phyloP scores from a whole-genome alignment of 2,888 invertebrate species.

The Xanthia icteritia region DNA sequence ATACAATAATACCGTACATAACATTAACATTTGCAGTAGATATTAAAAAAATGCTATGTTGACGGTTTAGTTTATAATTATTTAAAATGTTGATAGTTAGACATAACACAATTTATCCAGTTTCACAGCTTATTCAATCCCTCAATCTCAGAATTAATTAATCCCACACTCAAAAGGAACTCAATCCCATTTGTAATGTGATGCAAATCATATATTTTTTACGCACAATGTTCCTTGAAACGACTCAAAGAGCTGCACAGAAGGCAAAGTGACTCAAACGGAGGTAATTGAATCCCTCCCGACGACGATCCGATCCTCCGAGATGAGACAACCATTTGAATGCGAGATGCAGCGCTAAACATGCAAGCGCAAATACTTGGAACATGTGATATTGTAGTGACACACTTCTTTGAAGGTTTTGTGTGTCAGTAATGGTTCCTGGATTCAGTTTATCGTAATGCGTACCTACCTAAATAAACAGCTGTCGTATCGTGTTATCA shows the following conservation, averaged over 20 bases:
- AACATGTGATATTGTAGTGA: conserved; percentile 46
- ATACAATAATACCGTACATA: too few relatives aligned
- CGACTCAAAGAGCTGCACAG: conserved; percentile 47
- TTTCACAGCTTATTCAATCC: not conserved
- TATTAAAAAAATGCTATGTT: not conserved
- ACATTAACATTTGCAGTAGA: too few relatives aligned
- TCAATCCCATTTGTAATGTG: conserved; percentile 7
- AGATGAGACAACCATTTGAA: conserved; percentile 73
- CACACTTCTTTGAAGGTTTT: conserved; percentile 20
- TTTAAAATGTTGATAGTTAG: not conserved
- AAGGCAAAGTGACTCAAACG: conserved; percentile 65
- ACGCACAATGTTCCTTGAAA: conserved; percentile 40
- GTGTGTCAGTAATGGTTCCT: conserved; percentile 11
- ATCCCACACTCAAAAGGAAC: conserved; percentile 1
- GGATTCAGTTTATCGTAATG: conserved; percentile 2
- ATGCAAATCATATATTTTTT: conserved; percentile 40
- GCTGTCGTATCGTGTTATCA: not conserved
- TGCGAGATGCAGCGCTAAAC: conserved; percentile 66
- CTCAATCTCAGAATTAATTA: conserved; percentile 26
- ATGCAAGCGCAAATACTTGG: conserved; percentile 58
- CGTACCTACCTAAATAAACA: not conserved
- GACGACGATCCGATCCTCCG: conserved; percentile 67
- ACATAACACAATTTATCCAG: too few relatives aligned
- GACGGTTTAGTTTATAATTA: not conserved
- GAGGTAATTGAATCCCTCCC: conserved; percentile 76